Base-by-base conservation (phyloP, 2,113 vertebrate species). In the Sigmodon hispidus region DNA sequence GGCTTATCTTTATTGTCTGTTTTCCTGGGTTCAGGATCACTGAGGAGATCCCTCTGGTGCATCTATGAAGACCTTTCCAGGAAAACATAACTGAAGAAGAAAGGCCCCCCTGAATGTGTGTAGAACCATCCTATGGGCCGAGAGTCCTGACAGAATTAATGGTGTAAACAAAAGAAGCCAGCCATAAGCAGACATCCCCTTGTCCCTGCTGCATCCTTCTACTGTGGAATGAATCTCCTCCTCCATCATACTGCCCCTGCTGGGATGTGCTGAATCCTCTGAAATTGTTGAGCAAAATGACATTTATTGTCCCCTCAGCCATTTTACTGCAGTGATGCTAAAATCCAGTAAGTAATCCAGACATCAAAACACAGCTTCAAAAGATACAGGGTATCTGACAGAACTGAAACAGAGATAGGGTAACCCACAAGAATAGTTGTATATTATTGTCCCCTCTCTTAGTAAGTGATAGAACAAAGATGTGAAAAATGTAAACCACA, bases 331-430 rank as follows among this genome's bases (percentile, higher is more conserved):
- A 83, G 57, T 59, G 36, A 16, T 43, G n/a, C 22, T 83, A n/a
- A 40, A 57, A 45, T n/a, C n/a, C n/a, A n/a, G 36, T n/a, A 57
- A 57, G 1, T n/a, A 57, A 29, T 61, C 24, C 55, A n/a, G n/a
- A n/a, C n/a, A n/a, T n/a, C n/a, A 83, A 16, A 73, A 72, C 3
- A 84, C 8, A 93, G 11, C 10, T 94, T 94, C 55, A 84, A 94
- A 93, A 92, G 59, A 69, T 21, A 12, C 50, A 45, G 40, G 26
- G 29, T 48, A 75, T 70, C n/a, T 89, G 15, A n/a, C 48, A 69
- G 52, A 87, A 90, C 10, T 88, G 31, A 75, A 93, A 63, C 16
- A 88, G 67, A 94, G 80, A 89, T 15, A 83, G 61, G 45, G 5
- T 89, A 79, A 81, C 73, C n/a, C 48, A 73, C 43, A 89, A 76